Percentiles rank a stretch among this genome's conserved stretches.
These are phyloP conservation scores for Pseudomyrmex sp. DNA, from an alignment of 1,140 invertebrate species.

Conservation along the genomic window DNA sequence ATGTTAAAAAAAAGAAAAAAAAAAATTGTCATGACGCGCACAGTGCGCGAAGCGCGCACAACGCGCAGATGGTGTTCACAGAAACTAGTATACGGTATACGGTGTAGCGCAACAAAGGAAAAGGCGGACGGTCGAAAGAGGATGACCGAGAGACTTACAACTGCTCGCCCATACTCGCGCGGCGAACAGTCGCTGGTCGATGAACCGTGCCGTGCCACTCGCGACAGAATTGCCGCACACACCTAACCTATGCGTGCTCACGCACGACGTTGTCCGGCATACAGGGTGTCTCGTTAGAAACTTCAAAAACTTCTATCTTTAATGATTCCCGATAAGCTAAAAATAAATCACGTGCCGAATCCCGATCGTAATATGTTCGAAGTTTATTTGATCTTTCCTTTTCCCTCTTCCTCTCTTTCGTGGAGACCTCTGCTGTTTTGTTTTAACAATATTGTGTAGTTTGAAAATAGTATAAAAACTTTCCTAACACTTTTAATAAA, in stretches of 20 bases:
- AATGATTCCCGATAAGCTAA: too few relatives aligned
- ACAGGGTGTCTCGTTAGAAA: slow-evolving; percentile 40
- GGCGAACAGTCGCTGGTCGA: slow-evolving; percentile 54
- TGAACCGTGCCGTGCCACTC: slow-evolving; percentile 55
- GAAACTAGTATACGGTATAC: slow-evolving; percentile 56
- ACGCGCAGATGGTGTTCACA: slow-evolving; percentile 48
- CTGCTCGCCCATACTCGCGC: slow-evolving; percentile 40
- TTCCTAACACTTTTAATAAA: too few relatives aligned
- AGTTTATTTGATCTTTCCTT: too few relatives aligned
- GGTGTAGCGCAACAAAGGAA: slow-evolving; percentile 56
- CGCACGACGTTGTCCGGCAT: slow-evolving; percentile 23
- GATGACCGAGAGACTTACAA: slow-evolving; percentile 62
- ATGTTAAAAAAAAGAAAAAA: too few relatives aligned
- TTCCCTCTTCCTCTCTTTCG: too few relatives aligned
- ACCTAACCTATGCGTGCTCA: slow-evolving; percentile 43
- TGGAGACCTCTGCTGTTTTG: too few relatives aligned
- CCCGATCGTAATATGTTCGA: too few relatives aligned
- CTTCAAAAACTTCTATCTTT: neutral
- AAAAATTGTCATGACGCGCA: neutral
- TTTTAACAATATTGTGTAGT: too few relatives aligned
- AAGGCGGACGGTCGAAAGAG: slow-evolving; percentile 59
- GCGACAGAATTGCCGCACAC: slow-evolving; percentile 51
- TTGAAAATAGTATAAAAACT: too few relatives aligned
- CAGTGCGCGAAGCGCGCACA: slow-evolving; percentile 16
- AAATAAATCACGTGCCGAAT: too few relatives aligned